Percentiles rank a stretch among this genome's conserved stretches.
Evolutionary conservation across 2,113 vertebrate species (phyloP).

Genomic region (Aphelocoma coerulescens): DNA sequence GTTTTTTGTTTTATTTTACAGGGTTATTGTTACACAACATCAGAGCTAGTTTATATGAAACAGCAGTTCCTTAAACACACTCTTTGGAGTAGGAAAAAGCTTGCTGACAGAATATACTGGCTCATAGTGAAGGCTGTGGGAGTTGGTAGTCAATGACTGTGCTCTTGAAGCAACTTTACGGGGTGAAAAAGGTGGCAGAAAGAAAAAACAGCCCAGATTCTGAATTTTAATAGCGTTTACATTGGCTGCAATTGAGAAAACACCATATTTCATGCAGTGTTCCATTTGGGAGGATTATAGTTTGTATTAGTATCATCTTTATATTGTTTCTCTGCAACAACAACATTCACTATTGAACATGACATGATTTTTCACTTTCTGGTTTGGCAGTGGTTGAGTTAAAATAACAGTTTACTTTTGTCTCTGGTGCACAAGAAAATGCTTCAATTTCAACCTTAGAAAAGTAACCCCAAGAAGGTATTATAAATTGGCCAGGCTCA

Average conservation of each 20-base stretch:
- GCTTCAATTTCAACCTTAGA: constrained; percentile 57
- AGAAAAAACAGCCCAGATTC: neutral
- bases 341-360: neutral
- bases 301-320: neutral
- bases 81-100: neutral
- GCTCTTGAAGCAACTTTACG: neutral
- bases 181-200: neutral
- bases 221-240: neutral
- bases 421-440: constrained; percentile 29
- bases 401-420: constrained; percentile 18
- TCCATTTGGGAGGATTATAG: neutral
- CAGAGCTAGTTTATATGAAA: neutral
- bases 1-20: neutral
- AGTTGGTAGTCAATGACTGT: neutral
- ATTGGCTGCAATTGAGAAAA: neutral
- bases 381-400: constrained; percentile 8
- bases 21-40: neutral
- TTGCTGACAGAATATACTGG: neutral
- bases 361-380: neutral
- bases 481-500: constrained; percentile 64
- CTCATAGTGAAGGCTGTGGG: neutral
- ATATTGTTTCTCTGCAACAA: neutral
- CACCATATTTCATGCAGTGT: neutral
- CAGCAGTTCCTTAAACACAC: neutral
- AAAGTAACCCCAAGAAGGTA: constrained; percentile 62